Base-by-base conservation (phyloP, 2,888 invertebrate species). In the Lysandra coridon region DNA sequence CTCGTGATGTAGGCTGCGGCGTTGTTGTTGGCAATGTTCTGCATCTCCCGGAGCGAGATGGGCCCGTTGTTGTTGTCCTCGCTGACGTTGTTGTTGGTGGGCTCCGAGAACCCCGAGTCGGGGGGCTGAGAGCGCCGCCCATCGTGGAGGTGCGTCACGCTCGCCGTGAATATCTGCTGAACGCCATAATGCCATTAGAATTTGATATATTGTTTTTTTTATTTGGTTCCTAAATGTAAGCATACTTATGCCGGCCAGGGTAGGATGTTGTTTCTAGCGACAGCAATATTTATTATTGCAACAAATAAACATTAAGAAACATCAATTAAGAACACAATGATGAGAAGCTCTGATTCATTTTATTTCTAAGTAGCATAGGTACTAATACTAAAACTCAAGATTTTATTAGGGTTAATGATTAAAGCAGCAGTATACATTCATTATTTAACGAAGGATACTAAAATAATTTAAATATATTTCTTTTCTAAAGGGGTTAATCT, bases 1-100 rank as follows among this genome's bases (percentile, higher is more conserved):
- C 94, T 95, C 82, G 90, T 89, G 84, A 95, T 95, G 87, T 95
- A 95, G 17, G 91, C 93, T 0, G 92, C 89, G 0, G 95, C 95
- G 83, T 95, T 95, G 87, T 95, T 95, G 87, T 95, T 95, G 81
- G 94, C 95, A 84, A 95, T 95, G 88, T 95, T 95, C 88, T 95
- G 95, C 92, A 95, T 92, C 87, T 95, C 95, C 37, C 95, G 92
- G 79, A 94, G 87, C 30, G 95, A 95, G 82, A 95, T 95, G 53
- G 95, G 95, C 0, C 95, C 95, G 85, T 95, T 95, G 89, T 95
- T 95, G 88, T 95, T 95, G 88, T 95, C 95, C 83, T 95, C 95
- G 85, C 88, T 89, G 85, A 92, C 88, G 86, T 93, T 93, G 87
- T 93, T 93, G 89, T 92, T 93, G 82, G 84, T 91, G 30, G 93